Base-by-base conservation (phyloP, 2,888 invertebrate species). In the Eupithecia exiguata region DNA sequence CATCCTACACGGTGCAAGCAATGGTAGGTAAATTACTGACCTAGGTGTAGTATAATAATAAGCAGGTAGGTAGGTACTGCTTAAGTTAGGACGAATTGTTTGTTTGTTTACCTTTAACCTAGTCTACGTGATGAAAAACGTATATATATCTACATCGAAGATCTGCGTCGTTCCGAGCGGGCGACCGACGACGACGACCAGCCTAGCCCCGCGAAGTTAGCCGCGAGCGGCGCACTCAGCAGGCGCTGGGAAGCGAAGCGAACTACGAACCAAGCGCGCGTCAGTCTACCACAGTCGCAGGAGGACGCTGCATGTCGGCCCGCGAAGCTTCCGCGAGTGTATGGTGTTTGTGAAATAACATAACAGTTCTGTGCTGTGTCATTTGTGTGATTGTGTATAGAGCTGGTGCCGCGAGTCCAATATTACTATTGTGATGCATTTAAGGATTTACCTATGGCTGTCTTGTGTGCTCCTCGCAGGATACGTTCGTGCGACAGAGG, bases 401-500 rank as follows among this genome's bases (percentile, higher is more conserved):
- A 88, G 87, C 87, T 87, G 86, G 90, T 89, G 91, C 91, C 87
- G 88, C 89, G 86, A 88, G 85, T 87, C 88, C 89, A 40, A 82
- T 87, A 87, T 89, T 87, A 86, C 91, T 93, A 92, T 95, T 95
- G 96, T 96, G 95, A 96, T 96, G 96, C 95, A 96, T 95, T 96
- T 96, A 92, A 96, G 96, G 96, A 96, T 96, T 96, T 96, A 95
- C 91, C 94, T 96, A 95, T 95, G 96, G 95, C 94, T 96, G 95
- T 95, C 95, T 94, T 95, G 95, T 95, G 95, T 96, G 94, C 95
- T 96, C 95, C 95, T 96, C 90, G 93, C 95, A 91, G 96, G 96
- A 95, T 96, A 96, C 95, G 96, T 96, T 93, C 95, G 96, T 94
- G 96, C 96, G 93, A 95, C 95, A 95, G 96, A 96, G 96, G 96